Base-by-base conservation (phyloP, 2,797 vertebrate species). In the Leuciscus waleckii region DNA sequence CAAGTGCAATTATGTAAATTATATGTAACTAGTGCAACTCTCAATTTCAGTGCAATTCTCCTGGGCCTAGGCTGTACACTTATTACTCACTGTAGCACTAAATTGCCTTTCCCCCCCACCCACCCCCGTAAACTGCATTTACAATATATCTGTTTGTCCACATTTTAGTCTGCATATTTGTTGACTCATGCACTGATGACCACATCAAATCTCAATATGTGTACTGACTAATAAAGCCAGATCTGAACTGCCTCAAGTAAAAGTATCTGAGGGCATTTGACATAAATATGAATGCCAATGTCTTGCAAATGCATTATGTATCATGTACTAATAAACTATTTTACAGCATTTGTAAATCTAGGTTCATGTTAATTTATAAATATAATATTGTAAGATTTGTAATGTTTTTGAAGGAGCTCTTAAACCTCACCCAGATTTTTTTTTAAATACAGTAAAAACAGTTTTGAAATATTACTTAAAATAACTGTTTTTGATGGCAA, bases 1-100 rank as follows among this genome's bases (percentile, higher is more conserved):
- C 69, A 74, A 74, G 69, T 46, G 69, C 37, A 56, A 82, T 82
- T 73, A 82, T 82, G 81, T 74, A 74, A 82, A 82, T 82, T 49
- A 82, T 61, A 82, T 82, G 81, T 46, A 65, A 82, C 81, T 74
- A 82, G 69, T 74, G 39, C 81, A 82, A 61, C 69, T 63, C 81
- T 82, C 81, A 74, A 61, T 69, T 68, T 68, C 65, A 39, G 21
- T 69, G 65, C 65, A 81, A 19, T 81, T 81, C 65, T 81, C 63
- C 5, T 26, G 67, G 35, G 63, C 35, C n/a, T 69, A 54, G 67
- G 49, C 65, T 81, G 63, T 56, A 81, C 49, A 56, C 49, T 70
- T 81, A 81, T 81, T 81, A 81, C 79, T 69, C 23, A 69, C 29
- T 69, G 65, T 81, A 39, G 79, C 79, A 39, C 49, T 70, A 81